phyloP scores from a whole-genome alignment of 2,113 vertebrate genomes.

The Lipotes vexillifer region DNA sequence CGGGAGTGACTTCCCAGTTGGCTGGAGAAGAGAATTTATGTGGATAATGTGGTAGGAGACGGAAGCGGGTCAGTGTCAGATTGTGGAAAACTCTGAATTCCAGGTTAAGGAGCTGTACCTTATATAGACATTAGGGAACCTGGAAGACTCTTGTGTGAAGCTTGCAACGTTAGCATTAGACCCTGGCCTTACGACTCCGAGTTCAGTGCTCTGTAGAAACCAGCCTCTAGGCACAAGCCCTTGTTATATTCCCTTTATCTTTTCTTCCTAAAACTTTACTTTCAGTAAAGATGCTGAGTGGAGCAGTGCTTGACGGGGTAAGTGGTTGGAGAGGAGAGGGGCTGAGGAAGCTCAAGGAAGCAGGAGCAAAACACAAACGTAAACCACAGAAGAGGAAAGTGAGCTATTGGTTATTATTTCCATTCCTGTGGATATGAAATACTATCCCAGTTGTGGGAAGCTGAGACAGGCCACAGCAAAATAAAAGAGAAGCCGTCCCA shows the following conservation, averaged over 20 bases:
- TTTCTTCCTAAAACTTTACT: neutral
- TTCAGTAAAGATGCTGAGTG: constrained; percentile 13
- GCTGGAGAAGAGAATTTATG: constrained; percentile 45
- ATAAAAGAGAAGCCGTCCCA: constrained; percentile 38
- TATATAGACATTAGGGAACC: constrained; percentile 25
- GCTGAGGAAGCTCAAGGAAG: constrained; percentile 37
- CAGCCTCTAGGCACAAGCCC: neutral
- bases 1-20: neutral
- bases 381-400: constrained; percentile 62
- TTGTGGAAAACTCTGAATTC: constrained; percentile 15
- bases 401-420: constrained; percentile 71
- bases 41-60: constrained; percentile 35
- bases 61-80: constrained; percentile 7
- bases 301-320: neutral
- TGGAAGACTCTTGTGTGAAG: neutral
- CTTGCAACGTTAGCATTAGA: neutral
- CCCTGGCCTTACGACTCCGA: neutral
- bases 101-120: constrained; percentile 30
- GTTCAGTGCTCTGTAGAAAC: neutral
- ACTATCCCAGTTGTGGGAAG: constrained; percentile 42
- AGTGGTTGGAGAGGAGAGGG: neutral
- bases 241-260: neutral
- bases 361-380: constrained; percentile 62
- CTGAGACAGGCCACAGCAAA: constrained; percentile 57
- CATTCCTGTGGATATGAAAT: constrained; percentile 67